These are phyloP conservation scores for Peromyscus polionotus DNA, from an alignment of 2,113 vertebrate genomes.

Conservation along the genomic window DNA sequence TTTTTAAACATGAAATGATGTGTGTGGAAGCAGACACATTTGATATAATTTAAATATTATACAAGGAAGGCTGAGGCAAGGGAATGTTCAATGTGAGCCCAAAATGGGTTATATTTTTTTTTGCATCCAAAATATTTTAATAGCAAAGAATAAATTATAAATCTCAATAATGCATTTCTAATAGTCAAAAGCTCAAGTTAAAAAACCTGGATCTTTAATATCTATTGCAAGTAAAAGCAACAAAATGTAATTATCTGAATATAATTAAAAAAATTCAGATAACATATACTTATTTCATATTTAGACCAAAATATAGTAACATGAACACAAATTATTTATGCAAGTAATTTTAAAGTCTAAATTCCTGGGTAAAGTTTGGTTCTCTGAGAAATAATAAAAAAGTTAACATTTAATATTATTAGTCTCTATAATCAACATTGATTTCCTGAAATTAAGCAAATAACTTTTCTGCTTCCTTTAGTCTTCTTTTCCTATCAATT, in stretches of 20 bases:
- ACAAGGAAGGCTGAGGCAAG: not conserved
- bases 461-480: conserved; percentile 89
- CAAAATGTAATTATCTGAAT: conserved; percentile 55
- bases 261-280: conserved; percentile 43
- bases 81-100: not conserved
- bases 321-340: conserved; percentile 45
- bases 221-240: conserved; percentile 55
- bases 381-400: conserved; percentile 17
- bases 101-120: not conserved
- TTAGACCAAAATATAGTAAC: conserved; percentile 44
- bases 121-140: conserved; percentile 74
- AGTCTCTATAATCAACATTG: conserved; percentile 11
- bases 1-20: not conserved
- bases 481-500: conserved; percentile 91
- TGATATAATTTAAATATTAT: not conserved
- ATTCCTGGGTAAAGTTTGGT: conserved; percentile 40
- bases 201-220: conserved; percentile 56
- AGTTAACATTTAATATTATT: conserved; percentile 24
- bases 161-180: conserved; percentile 41
- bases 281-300: conserved; percentile 43
- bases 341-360: conserved; percentile 55
- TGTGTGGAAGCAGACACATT: not conserved
- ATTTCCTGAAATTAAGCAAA: conserved; percentile 83
- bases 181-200: conserved; percentile 46
- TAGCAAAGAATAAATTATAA: conserved; percentile 61